Conservation (phyloP, 2,888 invertebrate genomes). For the Pseudeuparius sepicola region DNA sequence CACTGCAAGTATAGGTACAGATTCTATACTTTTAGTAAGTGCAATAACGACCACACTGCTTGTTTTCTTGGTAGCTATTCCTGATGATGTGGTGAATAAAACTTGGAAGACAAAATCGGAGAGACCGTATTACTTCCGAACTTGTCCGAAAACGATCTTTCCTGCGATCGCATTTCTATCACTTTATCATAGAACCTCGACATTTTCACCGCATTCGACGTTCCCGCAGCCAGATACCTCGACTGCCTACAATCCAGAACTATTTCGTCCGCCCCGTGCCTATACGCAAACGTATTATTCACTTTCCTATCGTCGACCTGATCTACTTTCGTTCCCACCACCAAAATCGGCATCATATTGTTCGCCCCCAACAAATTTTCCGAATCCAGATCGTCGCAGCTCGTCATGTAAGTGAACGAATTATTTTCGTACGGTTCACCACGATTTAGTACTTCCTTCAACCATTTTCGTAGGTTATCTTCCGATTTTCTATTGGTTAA, state of each 20-base stretch:
- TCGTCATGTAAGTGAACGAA: conserved; percentile 10
- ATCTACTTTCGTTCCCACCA: conserved; percentile 72
- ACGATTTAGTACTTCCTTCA: conserved; percentile 78
- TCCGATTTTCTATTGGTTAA: conserved; percentile 93
- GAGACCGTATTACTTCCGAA: conserved; percentile 32
- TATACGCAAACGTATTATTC: conserved; percentile 56
- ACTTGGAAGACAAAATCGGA: conserved; percentile 34
- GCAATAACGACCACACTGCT: too few species aligned
- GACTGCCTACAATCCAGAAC: conserved; percentile 65
- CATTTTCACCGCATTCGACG: conserved; percentile 87
- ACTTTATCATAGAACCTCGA: conserved; percentile 91
- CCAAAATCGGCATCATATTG: conserved; percentile 79
- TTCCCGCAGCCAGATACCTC: conserved; percentile 85
- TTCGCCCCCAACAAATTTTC: conserved; percentile 78
- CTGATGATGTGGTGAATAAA: conserved; percentile 36
- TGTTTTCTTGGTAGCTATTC: too few species aligned
- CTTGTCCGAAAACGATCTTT: conserved; percentile 33
- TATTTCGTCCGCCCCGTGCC: conserved; percentile 74
- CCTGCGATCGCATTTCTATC: conserved; percentile 45
- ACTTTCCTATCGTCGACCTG: conserved; percentile 66
- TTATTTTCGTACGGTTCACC: conserved; percentile 36
- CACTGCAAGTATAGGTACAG: too few species aligned
- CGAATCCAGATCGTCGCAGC: conserved; percentile 65
- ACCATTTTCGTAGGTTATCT: conserved; percentile 86
- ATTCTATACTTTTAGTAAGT: too few species aligned